A percentile compares a stretch with the other conserved stretches of the same genome.
Evolutionary conservation across 1,140 invertebrate genomes (phyloP).

Genomic region (Oryctes rhinoceros): DNA sequence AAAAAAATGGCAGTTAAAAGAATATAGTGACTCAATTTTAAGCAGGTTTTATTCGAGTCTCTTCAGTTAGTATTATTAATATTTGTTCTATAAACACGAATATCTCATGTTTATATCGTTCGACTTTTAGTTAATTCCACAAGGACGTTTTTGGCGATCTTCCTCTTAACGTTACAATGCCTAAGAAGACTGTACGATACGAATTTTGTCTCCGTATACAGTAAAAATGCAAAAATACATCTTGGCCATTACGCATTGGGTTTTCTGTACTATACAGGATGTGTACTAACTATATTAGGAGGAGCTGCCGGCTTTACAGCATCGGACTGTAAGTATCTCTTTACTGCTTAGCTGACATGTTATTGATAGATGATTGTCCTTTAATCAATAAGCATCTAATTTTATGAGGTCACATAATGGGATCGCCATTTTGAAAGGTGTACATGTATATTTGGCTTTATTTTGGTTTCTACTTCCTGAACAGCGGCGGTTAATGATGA

Average conservation of each 20-base stretch:
- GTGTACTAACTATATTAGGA: slow-evolving; percentile 70
- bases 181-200: slow-evolving; percentile 81
- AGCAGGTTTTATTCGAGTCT: no score
- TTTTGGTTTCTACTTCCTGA: no score
- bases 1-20: no score
- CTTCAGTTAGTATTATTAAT: no score
- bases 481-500: no score
- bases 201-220: slow-evolving; percentile 79
- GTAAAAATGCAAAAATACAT: slow-evolving; percentile 79
- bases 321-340: slow-evolving; percentile 42
- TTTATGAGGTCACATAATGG: no score
- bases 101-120: background rate
- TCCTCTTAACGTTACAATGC: slow-evolving; percentile 74
- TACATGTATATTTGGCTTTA: no score
- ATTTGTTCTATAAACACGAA: background rate
- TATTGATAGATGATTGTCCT: background rate
- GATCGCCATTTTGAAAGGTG: no score
- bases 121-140: slow-evolving; percentile 53
- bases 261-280: slow-evolving; percentile 77
- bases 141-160: slow-evolving; percentile 66
- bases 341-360: background rate
- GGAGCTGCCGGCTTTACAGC: slow-evolving; percentile 77
- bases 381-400: no score
- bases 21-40: no score
- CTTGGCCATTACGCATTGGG: slow-evolving; percentile 79